phyloP scores from a whole-genome alignment of 2,888 invertebrate species.

The Celastrina argiolus region DNA sequence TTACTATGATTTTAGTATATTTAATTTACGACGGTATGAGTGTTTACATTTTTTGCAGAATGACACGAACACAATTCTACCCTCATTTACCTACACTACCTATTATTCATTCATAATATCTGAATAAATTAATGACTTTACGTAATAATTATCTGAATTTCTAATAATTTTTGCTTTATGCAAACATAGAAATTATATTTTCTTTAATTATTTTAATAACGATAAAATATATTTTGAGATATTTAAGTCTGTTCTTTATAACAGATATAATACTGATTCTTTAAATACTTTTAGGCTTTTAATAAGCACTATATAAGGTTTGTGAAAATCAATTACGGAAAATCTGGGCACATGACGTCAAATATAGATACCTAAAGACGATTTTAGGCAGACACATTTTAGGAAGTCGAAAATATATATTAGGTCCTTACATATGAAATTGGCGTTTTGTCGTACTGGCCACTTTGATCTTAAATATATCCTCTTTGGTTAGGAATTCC shows the following conservation, averaged over 20 bases:
- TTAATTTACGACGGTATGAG: not conserved
- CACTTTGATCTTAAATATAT: no score
- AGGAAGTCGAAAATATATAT: no score
- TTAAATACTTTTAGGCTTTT: not conserved
- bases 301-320: not conserved
- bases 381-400: no score
- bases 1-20: not conserved
- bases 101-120: not conserved
- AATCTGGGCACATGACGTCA: no score
- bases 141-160: not conserved
- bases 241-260: not conserved
- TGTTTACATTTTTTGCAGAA: not conserved
- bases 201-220: not conserved
- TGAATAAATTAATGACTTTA: not conserved
- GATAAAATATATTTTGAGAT: not conserved
- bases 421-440: no score
- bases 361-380: no score
- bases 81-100: not conserved
- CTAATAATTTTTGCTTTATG: not conserved
- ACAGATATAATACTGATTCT: slow-evolving; percentile 1
- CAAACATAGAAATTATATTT: not conserved
- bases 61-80: not conserved
- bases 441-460: no score
- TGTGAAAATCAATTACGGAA: no score
- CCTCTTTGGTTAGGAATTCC: no score